These are phyloP conservation scores for Pycnonotus jocosus DNA, from an alignment of 2,113 vertebrate species.

Conservation along the genomic window DNA sequence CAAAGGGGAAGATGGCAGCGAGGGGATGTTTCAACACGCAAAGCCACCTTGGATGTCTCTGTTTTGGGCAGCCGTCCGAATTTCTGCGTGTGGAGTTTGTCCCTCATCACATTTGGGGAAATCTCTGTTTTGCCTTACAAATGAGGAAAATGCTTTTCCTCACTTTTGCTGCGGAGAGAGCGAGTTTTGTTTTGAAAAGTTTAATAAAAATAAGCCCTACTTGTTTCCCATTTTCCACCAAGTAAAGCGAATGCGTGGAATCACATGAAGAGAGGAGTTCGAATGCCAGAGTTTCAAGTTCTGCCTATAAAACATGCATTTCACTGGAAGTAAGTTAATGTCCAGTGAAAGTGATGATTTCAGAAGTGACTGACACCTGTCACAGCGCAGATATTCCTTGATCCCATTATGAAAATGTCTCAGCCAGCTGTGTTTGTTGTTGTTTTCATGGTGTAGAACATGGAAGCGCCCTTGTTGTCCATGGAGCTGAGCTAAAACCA, in stretches of 20 bases:
- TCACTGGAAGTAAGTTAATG: accelerated
- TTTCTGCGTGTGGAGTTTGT: not conserved
- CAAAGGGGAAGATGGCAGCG: not conserved
- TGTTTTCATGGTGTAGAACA: not conserved
- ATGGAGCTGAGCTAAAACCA: not conserved
- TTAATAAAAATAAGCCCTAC: not conserved
- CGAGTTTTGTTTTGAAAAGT: not conserved
- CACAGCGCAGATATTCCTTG: not conserved
- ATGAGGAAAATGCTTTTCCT: accelerated
- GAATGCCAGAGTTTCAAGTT: not conserved
- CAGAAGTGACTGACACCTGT: not conserved
- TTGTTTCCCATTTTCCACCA: not conserved
- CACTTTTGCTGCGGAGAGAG: too few species aligned
- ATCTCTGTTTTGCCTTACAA: not conserved
- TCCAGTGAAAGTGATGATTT: not conserved
- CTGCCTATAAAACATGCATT: accelerated
- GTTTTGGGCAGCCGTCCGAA: not conserved
- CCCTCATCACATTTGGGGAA: not conserved
- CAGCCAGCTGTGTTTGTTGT: not conserved
- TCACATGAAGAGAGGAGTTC: not conserved
- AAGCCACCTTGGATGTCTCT: accelerated
- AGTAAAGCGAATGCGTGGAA: not conserved
- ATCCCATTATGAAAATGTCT: not conserved
- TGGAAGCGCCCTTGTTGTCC: not conserved
- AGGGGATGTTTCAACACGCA: not conserved